A percentile compares a stretch with the other conserved stretches of the same genome.
phyloP scores from a whole-genome alignment of 2,113 vertebrate species.

The Sylvia atricapilla region DNA sequence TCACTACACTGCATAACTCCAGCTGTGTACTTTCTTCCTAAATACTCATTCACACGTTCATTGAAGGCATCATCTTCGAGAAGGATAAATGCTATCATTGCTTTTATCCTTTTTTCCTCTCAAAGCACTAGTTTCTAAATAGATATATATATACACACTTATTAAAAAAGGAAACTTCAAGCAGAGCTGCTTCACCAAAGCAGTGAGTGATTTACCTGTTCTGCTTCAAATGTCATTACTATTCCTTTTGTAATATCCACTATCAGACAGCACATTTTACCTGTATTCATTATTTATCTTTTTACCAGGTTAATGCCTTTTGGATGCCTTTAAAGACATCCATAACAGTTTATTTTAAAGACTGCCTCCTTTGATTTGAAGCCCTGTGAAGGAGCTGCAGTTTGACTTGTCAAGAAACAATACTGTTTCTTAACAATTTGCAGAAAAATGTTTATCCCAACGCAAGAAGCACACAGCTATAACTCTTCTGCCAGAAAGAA shows the following conservation, averaged over 20 bases:
- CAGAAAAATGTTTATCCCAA: not conserved
- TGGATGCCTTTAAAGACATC: not conserved
- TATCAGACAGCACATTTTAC: not conserved
- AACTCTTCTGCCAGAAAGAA: not conserved
- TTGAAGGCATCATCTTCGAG: not conserved
- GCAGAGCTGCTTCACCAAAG: not conserved
- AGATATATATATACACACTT: too few relatives aligned
- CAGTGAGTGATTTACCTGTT: not conserved
- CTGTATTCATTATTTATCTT: not conserved
- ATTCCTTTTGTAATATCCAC: not conserved
- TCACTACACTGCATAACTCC: fast-evolving
- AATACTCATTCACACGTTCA: not conserved
- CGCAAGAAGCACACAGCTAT: not conserved
- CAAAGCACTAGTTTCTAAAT: not conserved
- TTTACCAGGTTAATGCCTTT: not conserved
- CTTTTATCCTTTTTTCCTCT: not conserved
- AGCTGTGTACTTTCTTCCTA: not conserved
- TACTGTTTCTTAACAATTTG: not conserved
- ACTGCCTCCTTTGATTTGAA: not conserved
- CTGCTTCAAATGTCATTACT: not conserved
- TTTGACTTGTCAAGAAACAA: not conserved
- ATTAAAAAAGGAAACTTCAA: not conserved
- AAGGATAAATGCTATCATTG: not conserved
- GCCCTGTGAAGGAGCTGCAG: not conserved
- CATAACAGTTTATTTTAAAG: not conserved